These are phyloP conservation scores for Melanostoma mellinum DNA, from an alignment of 2,888 invertebrate genomes.

Conservation along the genomic window DNA sequence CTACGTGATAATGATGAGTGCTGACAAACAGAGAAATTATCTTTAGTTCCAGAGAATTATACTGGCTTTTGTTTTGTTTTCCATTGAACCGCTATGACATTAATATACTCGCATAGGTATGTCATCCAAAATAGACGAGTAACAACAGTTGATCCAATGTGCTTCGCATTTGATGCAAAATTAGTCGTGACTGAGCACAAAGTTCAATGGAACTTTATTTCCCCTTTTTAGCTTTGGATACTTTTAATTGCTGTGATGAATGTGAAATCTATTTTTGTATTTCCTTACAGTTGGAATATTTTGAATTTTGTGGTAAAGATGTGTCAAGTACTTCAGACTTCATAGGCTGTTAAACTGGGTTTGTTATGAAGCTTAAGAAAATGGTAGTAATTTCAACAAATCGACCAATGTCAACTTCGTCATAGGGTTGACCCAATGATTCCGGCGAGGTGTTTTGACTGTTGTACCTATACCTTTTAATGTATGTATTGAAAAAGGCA, in stretches of 20 bases:
- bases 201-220: conserved; percentile 49
- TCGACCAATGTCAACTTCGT: too few relatives aligned
- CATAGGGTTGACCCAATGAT: too few relatives aligned
- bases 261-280: conserved; percentile 46
- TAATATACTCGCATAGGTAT: conserved; percentile 60
- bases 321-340: too few relatives aligned
- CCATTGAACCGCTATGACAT: conserved; percentile 69
- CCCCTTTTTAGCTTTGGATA: conserved; percentile 42
- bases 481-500: too few relatives aligned
- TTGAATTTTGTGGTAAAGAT: neutral
- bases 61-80: conserved; percentile 55
- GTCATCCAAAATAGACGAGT: conserved; percentile 53
- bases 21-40: conserved; percentile 65
- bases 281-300: neutral
- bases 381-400: too few relatives aligned
- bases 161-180: conserved; percentile 14
- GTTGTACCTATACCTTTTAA: too few relatives aligned
- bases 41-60: conserved; percentile 62
- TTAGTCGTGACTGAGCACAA: conserved; percentile 52
- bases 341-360: too few relatives aligned
- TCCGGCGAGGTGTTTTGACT: too few relatives aligned
- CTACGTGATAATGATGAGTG: conserved; percentile 70
- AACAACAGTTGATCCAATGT: conserved; percentile 50
- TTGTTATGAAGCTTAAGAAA: too few relatives aligned
- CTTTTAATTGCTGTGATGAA: conserved; percentile 68